Evolutionary conservation across 2,113 vertebrate genomes (phyloP), one percentile per base, ranked within the genome.

Genomic region (Colossoma macropomum): DNA sequence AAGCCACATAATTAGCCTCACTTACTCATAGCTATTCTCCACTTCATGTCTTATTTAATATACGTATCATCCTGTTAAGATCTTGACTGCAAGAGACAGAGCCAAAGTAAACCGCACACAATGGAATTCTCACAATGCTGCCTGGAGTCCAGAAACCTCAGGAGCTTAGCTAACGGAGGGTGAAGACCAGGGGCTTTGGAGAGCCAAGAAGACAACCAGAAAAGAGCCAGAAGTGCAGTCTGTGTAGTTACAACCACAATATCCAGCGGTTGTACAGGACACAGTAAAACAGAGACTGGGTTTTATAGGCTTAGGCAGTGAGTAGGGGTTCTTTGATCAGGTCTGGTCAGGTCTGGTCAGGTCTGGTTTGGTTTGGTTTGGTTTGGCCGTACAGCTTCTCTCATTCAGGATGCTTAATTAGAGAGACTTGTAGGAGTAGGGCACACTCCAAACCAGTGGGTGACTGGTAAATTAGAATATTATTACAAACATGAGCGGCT

Each of bases 401-500:
- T 93, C 87, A 90, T 90, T 86, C 32, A 86, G 86, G 89, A 89
- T 83, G 85, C 90, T 89, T 92, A 93, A 94, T 93, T 93, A 91
- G 88, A 85, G 88, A 89, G 86, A 86, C 89, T 81, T 85, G 90
- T 93, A 93, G 92, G 92, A 93, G 93, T 91, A 62, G 88, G 92
- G 90, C 86, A 87, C 88, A 89, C 91, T 92, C 90, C 91, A 92
- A 92, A 93, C 86, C 59, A 87, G 89, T 78, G 76, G 92, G 91
- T 91, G 92, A 93, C 88, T 90, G 91, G 89, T 91, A 92, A 77
- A 94, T 93, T 93, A 92, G 92, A 93, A 94, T 94, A 93, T 93
- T 93, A 95, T 94, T 94, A 94, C 93, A 93, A 94, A 93, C 90
- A 92, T 86, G 89, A 91, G 90, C 82, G 90, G 87, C 84, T 86